Conservation (phyloP, 2,113 vertebrate species). For the Argyrosomus japonicus region DNA sequence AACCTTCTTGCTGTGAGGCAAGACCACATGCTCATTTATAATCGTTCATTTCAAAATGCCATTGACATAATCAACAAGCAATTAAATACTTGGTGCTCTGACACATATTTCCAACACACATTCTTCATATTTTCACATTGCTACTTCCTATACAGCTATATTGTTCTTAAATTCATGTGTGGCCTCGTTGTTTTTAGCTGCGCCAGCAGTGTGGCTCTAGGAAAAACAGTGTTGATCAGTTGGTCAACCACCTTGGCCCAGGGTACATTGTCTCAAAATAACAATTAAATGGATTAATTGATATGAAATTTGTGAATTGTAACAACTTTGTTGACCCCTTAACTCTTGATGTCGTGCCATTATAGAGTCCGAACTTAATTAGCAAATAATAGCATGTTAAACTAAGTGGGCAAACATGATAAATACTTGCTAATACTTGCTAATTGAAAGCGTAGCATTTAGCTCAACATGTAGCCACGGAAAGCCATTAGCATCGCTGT, state of each 20-base stretch:
- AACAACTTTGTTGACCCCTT: neutral
- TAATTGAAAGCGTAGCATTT: neutral
- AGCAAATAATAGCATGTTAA: neutral
- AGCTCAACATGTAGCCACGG: neutral
- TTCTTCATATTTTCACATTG: neutral
- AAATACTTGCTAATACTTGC: neutral
- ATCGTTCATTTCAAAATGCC: neutral
- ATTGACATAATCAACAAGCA: neutral
- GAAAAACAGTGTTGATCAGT: neutral
- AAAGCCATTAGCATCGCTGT: neutral
- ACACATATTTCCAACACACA: neutral
- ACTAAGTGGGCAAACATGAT: neutral
- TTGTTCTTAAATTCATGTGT: neutral
- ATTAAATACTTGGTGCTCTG: neutral
- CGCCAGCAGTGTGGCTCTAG: too few species aligned
- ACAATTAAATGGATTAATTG: neutral
- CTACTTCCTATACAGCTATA: neutral
- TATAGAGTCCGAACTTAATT: neutral
- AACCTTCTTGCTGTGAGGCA: too few species aligned
- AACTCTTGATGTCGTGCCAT: too few species aligned
- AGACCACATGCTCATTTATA: neutral
- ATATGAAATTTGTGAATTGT: too few species aligned
- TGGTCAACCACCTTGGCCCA: neutral
- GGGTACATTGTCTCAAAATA: neutral
- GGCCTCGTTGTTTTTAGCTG: neutral